Conservation (phyloP, 2,797 vertebrate genomes). For the Coilia nasus region DNA sequence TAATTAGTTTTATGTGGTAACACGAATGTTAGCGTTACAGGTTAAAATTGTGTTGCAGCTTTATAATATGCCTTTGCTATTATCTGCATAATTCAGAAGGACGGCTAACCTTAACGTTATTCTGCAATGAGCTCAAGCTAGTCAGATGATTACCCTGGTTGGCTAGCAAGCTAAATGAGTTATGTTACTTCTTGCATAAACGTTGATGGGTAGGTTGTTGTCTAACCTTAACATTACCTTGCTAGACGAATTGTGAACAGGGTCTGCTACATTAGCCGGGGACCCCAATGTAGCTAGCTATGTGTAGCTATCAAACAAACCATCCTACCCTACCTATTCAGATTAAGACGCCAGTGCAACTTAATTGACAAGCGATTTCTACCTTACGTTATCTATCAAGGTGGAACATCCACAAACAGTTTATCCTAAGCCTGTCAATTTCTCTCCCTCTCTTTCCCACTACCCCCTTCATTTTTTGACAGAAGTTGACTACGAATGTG, state of each 20-base stretch:
- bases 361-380: not conserved
- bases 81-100: not conserved
- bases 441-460: not conserved
- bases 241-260: not conserved
- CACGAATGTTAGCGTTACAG: not conserved
- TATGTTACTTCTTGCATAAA: too few relatives aligned
- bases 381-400: too few relatives aligned
- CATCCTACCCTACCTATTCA: not conserved
- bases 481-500: conserved; percentile 41
- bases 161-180: not conserved
- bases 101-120: not conserved
- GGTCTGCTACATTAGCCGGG: not conserved
- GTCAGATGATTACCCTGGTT: not conserved
- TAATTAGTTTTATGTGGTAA: not conserved
- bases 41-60: not conserved
- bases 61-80: not conserved
- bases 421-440: not conserved
- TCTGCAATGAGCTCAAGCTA: not conserved
- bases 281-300: not conserved
- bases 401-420: not conserved
- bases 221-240: conserved; percentile 1
- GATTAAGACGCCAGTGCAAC: not conserved
- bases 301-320: not conserved
- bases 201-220: not conserved
- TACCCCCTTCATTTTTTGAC: conserved; percentile 45